Evolutionary conservation across 1,140 invertebrate species (phyloP), one percentile per base, ranked within the genome.

Genomic region (Pteromalus puparum): DNA sequence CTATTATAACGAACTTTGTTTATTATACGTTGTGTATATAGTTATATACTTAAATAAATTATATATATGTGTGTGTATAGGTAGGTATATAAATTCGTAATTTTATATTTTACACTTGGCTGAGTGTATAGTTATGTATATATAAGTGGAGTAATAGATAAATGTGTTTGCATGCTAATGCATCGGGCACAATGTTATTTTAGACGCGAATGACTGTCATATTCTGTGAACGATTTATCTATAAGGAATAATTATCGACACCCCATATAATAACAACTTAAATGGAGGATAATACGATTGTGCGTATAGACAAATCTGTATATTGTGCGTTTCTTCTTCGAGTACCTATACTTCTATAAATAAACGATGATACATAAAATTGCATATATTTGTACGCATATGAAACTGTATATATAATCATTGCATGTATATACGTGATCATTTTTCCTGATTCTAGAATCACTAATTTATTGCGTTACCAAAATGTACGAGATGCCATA

Each of bases 1-100:
- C 18, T n/a, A 34, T 34, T n/a, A 34, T 34, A 21, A 24, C 24
- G n/a, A 76, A 76, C 15, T 26, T 30, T 78, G 2, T 65, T 78
- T 78, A 78, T 78, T 78, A 78, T 61, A 7, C 26, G n/a, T 65
- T 67, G 24, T 78, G 61, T 78, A 78, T 78, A 67, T 67, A 78
- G 26, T 6, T 67, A 67, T 65, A 78, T 67, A 67, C 6, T 61
- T 24, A 21, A 77, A 53, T 6, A 48, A 77, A 77, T 28, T n/a
- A 30, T 48, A 21, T 5, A 48, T 38, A 38, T 65, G 9, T 70
- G 26, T 65, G 9, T 70, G 26, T 68, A 26, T 48, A 81, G 24
- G 42, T 70, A 70, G 26, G 6, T 70, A 26, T 80, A 26, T 48
- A 80, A 30, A 28, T 18, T 70, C 18, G 68, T 70, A 70, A 70